Evolutionary conservation across 2,888 invertebrate species (phyloP), one percentile per base, ranked within the genome.

Genomic region (Lithophane socia): DNA sequence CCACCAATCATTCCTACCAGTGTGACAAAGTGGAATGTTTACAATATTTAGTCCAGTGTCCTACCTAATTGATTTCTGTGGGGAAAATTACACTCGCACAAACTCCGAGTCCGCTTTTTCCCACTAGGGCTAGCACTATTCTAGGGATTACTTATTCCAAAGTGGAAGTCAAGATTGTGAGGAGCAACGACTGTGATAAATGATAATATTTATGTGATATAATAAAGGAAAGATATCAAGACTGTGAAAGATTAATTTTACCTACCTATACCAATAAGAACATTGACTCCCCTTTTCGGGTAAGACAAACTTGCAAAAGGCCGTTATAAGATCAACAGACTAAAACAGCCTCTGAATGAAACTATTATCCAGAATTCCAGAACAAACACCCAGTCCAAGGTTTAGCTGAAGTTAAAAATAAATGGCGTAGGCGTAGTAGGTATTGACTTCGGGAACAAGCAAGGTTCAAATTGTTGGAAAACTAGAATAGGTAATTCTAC

Each of bases 351-450:
- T 58, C 58, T 64, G 42, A 71, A 72, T 44, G n/a, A 72, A 78
- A 65, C 29, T 63, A 67, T 79, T 67, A 73, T 67, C 21, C 63
- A 44, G 67, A 79, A 56, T 29, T 67, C 21, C 56, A 37, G 67
- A 79, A 56, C 42, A 44, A 80, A 58, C 52, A 67, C 65, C 67
- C 44, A 52, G 37, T 37, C 37, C 37, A 4, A 37, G 75, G 80
- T 75, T 56, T 58, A 76, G 61, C 80, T 76, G 44, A 37, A 80
- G 76, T 71, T 80, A 80, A 76, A 76, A 80, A 80, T 80, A 80
- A 68, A 71, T 75, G 5, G 71, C 71, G 77, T 80, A 71, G 80
- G 80, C 67, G 71, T 75, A 58, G 8, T 18, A 21, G 18, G 49
- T 68, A 79, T 66, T 47, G 79, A 79, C 66, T 79, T 49, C 56